Percentiles rank a stretch among this genome's conserved stretches.
Conservation (phyloP, 1,140 invertebrate genomes). For the Andricus grossulariae region DNA sequence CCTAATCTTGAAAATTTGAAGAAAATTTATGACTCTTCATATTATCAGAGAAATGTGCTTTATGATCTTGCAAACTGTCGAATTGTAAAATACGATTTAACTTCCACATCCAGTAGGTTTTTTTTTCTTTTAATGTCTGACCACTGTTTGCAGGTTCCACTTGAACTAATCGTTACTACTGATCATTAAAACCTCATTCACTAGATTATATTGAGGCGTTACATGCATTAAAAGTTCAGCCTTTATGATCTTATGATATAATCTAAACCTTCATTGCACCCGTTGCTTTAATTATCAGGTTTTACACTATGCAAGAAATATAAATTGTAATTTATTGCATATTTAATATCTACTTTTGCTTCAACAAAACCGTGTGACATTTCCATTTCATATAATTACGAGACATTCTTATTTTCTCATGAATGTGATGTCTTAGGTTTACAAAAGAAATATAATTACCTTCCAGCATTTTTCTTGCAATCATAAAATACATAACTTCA, state of each 20-base stretch:
- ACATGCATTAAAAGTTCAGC: background rate
- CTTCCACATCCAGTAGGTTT: background rate
- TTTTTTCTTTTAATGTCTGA: background rate
- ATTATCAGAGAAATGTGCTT: background rate
- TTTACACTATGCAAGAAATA: background rate
- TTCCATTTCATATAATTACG: no score
- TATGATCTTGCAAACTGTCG: background rate
- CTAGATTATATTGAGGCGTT: conserved; percentile 5
- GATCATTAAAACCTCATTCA: background rate
- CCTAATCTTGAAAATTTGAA: background rate
- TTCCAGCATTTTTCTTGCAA: no score
- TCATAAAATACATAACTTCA: no score
- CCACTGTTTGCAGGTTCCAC: conserved; percentile 2
- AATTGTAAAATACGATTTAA: conserved; percentile 7
- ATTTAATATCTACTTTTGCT: conserved; percentile 10
- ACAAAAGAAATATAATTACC: no score
- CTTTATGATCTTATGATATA: conserved; percentile 11
- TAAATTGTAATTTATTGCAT: conserved; percentile 1
- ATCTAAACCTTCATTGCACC: conserved; percentile 11
- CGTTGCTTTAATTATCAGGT: conserved; percentile 9
- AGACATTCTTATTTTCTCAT: no score
- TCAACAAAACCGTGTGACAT: no score
- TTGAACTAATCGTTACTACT: conserved; percentile 6
- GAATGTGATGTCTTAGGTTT: no score
- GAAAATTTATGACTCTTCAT: background rate